phyloP scores from a whole-genome alignment of 2,888 invertebrate genomes.

The Standfussiana lucernea region DNA sequence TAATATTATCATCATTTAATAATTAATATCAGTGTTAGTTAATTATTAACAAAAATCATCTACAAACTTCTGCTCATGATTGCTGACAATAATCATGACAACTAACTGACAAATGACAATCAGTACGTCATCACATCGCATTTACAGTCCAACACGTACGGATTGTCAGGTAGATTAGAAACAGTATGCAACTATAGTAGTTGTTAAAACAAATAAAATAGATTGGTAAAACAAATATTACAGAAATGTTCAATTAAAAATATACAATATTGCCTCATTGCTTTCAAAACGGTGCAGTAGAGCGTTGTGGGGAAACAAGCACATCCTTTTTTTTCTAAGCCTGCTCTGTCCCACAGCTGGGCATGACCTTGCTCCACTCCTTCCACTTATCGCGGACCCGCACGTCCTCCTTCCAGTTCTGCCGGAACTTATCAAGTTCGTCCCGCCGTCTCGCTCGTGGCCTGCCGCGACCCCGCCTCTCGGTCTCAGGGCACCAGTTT shows the following conservation, averaged over 20 bases:
- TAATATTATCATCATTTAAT: background rate
- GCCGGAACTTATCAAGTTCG: background rate
- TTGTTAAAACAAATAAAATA: too few relatives aligned
- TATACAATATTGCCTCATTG: background rate
- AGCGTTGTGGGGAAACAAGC: background rate
- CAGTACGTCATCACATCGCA: conserved; percentile 11
- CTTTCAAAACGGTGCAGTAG: background rate
- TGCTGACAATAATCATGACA: background rate
- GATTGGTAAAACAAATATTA: background rate
- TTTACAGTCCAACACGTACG: background rate
- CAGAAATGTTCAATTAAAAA: background rate
- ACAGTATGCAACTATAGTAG: background rate
- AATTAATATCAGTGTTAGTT: background rate
- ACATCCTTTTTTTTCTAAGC: background rate
- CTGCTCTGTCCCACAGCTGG: background rate
- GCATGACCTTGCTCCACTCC: background rate
- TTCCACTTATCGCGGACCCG: background rate
- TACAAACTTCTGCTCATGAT: background rate
- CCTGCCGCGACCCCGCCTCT: background rate
- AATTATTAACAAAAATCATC: background rate
- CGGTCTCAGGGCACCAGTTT: background rate
- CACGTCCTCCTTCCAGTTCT: background rate
- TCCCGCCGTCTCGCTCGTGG: background rate
- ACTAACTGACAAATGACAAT: conserved; percentile 16
- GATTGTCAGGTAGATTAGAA: background rate